Evolutionary conservation across 1,140 invertebrate genomes (phyloP), one percentile per base, ranked within the genome.

Genomic region (Listronotus oregonensis): DNA sequence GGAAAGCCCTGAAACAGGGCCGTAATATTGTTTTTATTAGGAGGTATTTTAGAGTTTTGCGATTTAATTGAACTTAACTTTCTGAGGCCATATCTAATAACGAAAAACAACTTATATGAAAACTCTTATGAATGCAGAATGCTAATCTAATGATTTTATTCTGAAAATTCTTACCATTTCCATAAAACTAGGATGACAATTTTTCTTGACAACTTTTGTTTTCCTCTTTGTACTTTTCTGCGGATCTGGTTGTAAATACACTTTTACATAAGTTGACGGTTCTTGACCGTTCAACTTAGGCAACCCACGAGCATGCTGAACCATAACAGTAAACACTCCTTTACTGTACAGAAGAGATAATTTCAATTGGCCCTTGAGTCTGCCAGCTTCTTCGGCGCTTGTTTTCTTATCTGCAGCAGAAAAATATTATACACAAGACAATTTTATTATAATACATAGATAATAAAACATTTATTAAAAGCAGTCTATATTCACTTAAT

Each of bases 161-260:
- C 14, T n/a, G n/a, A n/a, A n/a, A 63, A 59, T 54, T 73, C 76
- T 83, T 80, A 96, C 92, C 91, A 95, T 95, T 87, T 98, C 96
- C 94, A 98, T 98, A 80, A 96, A 99, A 21, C 94, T 96, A 7
- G 96, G 96, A 82, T 97, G 93, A 76, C 91, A 94, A 76, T 92
- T 96, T 72, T 90, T 89, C 69, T 91, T 90, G 1, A 97, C 87
- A 17, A 97, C 91, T 81, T 95, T 95, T 0, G 96, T 98, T 80
- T 98, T 99, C 11, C 94, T 83, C 81, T 98, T 98, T 27, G 96
- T 97, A 63, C 85, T 87, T 82, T 96, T 96, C 63, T 85, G 90
- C 75, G 83, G 91, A 81, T 92, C 96, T 74, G 86, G 92, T 69
- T 94, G 87, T 56, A 99, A 83, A 79, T 99, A 99, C 10, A 93